Evolutionary conservation across 2,113 vertebrate species (phyloP).

Genomic region (Strigops habroptila): DNA sequence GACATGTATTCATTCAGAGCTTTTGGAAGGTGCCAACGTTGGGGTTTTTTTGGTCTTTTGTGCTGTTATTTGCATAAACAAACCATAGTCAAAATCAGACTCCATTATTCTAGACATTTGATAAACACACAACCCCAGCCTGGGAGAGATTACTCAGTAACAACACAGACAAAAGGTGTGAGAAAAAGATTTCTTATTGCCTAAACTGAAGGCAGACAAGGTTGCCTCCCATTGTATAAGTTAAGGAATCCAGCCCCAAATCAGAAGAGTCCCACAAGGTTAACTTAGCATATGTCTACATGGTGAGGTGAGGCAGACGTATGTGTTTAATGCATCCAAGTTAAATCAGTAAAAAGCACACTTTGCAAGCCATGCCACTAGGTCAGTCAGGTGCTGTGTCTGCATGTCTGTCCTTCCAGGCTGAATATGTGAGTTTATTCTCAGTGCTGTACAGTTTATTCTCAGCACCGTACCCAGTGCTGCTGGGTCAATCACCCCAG

Average conservation of each 20-base stretch:
- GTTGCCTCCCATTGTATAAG: background rate
- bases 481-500: too few relatives aligned
- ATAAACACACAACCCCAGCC: slow-evolving; percentile 12
- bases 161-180: background rate
- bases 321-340: background rate
- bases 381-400: background rate
- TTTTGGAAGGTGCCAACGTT: background rate
- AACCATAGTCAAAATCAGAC: slow-evolving; percentile 4
- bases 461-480: too few relatives aligned
- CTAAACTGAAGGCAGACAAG: background rate
- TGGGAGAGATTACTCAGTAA: background rate
- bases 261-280: background rate
- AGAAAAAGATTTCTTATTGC: background rate
- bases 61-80: slow-evolving; percentile 4
- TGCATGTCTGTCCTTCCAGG: background rate
- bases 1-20: background rate
- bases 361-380: background rate
- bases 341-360: background rate
- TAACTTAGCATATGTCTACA: background rate
- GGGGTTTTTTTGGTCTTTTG: background rate
- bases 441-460: background rate
- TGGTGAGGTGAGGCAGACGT: fast-evolving
- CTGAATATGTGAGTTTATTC: background rate
- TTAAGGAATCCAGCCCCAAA: background rate
- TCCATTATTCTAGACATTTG: background rate